These are phyloP conservation scores for Salvelinus alpinus DNA, from an alignment of 2,113 vertebrate genomes.

Conservation along the genomic window DNA sequence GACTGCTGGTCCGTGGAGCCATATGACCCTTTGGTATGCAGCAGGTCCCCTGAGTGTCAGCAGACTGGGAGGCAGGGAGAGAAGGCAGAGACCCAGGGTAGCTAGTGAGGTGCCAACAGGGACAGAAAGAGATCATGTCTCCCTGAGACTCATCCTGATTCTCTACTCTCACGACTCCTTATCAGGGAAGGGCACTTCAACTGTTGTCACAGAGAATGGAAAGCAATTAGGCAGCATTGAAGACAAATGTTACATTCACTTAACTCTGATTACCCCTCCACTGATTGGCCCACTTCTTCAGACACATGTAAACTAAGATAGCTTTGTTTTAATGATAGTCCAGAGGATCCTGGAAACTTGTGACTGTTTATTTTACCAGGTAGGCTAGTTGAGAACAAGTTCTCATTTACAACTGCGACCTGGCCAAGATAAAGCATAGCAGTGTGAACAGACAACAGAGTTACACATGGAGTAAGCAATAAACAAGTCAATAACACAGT, in stretches of 20 bases:
- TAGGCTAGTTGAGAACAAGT: no score
- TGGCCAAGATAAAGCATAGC: no score
- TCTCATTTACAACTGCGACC: no score
- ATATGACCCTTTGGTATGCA: constrained; percentile 49
- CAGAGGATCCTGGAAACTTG: not conserved
- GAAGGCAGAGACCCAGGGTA: not conserved
- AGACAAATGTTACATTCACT: constrained; percentile 28
- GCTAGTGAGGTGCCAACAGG: not conserved
- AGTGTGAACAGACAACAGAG: no score
- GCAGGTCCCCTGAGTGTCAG: constrained; percentile 43
- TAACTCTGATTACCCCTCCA: not conserved
- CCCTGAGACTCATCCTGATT: constrained; percentile 33
- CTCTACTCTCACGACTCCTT: constrained; percentile 55
- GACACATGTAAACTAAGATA: not conserved
- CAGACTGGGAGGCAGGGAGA: constrained; percentile 25
- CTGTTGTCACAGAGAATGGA: constrained; percentile 26
- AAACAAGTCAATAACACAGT: no score
- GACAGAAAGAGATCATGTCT: constrained; percentile 33
- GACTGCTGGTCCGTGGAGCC: constrained; percentile 27
- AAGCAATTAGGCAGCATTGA: constrained; percentile 32
- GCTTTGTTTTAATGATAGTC: not conserved
- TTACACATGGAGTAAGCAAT: no score
- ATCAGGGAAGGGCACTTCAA: constrained; percentile 44
- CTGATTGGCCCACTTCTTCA: constrained; percentile 13
- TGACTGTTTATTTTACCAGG: not conserved